phyloP scores from a whole-genome alignment of 2,888 invertebrate genomes.

The Pandemis heparana region DNA sequence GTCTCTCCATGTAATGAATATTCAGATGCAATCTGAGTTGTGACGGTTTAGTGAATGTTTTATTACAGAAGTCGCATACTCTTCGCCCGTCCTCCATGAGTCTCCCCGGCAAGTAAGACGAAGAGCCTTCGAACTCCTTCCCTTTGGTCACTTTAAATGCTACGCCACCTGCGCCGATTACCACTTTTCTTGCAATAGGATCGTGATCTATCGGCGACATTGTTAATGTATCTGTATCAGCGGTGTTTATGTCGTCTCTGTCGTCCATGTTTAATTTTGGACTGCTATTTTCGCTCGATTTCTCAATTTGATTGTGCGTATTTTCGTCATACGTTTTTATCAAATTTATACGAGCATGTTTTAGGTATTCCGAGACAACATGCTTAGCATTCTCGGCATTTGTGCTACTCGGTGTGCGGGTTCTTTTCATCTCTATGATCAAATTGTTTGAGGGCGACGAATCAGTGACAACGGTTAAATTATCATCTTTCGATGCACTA shows the following conservation, averaged over 20 bases:
- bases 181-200: constrained; percentile 85
- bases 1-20: constrained; percentile 97
- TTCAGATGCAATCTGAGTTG: constrained; percentile 97
- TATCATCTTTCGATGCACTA: constrained; percentile 58
- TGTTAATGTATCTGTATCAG: constrained; percentile 71
- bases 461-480: constrained; percentile 51
- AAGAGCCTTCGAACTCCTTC: constrained; percentile 75
- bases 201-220: constrained; percentile 73
- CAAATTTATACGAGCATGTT: constrained; percentile 83
- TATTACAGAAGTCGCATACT: constrained; percentile 94
- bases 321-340: constrained; percentile 74
- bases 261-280: constrained; percentile 66
- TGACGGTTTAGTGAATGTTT: constrained; percentile 96
- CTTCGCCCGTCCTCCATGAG: constrained; percentile 91
- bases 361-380: constrained; percentile 88
- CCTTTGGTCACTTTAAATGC: constrained; percentile 85
- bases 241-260: constrained; percentile 59
- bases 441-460: constrained; percentile 45
- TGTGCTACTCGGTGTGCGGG: constrained; percentile 59
- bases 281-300: constrained; percentile 59
- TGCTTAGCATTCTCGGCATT: constrained; percentile 86
- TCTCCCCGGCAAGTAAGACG: constrained; percentile 80
- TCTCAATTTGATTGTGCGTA: constrained; percentile 64
- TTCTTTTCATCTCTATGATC: constrained; percentile 60
- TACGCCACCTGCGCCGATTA: constrained; percentile 88